phyloP scores from a whole-genome alignment of 2,888 invertebrate species.

The Venusia cambrica region DNA sequence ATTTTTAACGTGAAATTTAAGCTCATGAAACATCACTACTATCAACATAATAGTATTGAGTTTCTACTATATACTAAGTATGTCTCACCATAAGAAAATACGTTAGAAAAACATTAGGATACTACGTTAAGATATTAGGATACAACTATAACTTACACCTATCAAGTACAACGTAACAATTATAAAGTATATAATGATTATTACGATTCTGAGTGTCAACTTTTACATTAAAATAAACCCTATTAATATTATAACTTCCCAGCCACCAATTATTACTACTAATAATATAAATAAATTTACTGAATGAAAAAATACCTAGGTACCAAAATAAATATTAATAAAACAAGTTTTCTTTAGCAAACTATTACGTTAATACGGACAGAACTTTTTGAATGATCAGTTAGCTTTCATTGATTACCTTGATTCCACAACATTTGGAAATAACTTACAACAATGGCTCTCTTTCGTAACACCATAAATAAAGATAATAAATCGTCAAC shows the following conservation, averaged over 20 bases:
- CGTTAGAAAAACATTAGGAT: too few relatives aligned
- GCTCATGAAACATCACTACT: conserved; percentile 20
- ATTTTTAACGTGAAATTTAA: neutral
- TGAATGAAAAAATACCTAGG: neutral
- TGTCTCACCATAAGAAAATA: conserved; percentile 1
- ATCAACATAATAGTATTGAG: conserved; percentile 23
- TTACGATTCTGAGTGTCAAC: conserved; percentile 25
- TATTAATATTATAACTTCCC: conserved; percentile 20
- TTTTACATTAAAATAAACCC: conserved; percentile 21
- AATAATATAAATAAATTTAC: neutral
- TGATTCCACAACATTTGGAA: too few relatives aligned
- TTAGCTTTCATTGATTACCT: too few relatives aligned
- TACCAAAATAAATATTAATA: conserved; percentile 7
- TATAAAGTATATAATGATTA: conserved; percentile 2
- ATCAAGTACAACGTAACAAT: neutral
- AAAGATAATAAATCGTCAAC: too few relatives aligned
- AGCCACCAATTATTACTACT: conserved; percentile 17
- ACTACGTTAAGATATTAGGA: too few relatives aligned
- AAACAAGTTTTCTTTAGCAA: too few relatives aligned
- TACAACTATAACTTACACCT: conserved; percentile 1
- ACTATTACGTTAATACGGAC: too few relatives aligned
- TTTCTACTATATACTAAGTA: conserved; percentile 11
- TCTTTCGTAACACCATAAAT: too few relatives aligned
- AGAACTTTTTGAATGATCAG: too few relatives aligned
- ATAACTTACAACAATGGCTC: too few relatives aligned